Percentiles rank a stretch among this genome's conserved stretches.
Conservation (phyloP, 2,113 vertebrate genomes). For the Thunnus maccoyii region DNA sequence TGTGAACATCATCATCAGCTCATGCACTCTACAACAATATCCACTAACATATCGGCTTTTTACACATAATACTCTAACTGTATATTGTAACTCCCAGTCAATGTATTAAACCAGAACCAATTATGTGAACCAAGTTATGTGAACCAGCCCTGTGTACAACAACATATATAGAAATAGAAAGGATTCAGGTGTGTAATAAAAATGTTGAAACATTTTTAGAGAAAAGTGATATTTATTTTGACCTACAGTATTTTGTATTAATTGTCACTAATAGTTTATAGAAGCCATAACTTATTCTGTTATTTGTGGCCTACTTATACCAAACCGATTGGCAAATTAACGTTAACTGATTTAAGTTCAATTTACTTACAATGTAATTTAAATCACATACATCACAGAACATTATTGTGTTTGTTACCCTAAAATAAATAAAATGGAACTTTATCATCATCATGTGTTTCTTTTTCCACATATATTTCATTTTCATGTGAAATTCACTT, state of each 20-base stretch:
- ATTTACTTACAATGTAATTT: constrained; percentile 47
- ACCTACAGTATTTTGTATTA: constrained; percentile 50
- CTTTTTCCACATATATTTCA: not conserved
- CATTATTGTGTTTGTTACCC: constrained; percentile 48
- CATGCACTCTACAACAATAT: constrained; percentile 6
- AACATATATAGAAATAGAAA: constrained; percentile 6
- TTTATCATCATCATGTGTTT: constrained; percentile 22
- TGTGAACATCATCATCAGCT: constrained; percentile 75
- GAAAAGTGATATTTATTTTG: constrained; percentile 73
- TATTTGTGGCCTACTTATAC: constrained; percentile 41
- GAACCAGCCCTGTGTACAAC: not conserved
- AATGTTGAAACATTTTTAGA: constrained; percentile 27
- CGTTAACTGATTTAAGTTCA: constrained; percentile 24
- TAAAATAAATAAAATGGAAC: constrained; percentile 63
- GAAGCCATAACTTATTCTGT: constrained; percentile 20
- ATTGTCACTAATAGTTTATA: constrained; percentile 45
- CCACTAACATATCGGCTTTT: constrained; percentile 5
- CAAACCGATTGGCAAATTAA: constrained; percentile 51
- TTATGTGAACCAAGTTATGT: constrained; percentile 4
- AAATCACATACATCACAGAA: constrained; percentile 38
- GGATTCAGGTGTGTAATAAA: constrained; percentile 1
- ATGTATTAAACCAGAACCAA: constrained; percentile 22
- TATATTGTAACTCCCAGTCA: constrained; percentile 19
- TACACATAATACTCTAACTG: constrained; percentile 17
- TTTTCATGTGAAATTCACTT: not conserved